Base-by-base conservation (phyloP, 2,888 invertebrate species). In the Uloborus plumipes region DNA sequence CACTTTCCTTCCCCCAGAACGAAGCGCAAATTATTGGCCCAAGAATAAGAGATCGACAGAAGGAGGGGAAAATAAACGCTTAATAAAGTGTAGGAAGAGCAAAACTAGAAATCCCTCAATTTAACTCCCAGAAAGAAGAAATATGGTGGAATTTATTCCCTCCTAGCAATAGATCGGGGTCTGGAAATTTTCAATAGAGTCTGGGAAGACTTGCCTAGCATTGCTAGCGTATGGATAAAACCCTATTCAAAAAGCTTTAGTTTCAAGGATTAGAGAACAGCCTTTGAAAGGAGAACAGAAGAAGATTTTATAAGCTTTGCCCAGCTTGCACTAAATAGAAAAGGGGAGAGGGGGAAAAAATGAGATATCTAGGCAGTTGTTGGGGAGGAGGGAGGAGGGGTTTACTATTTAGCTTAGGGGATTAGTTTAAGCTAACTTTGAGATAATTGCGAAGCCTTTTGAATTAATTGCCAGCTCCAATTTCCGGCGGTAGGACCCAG, bases 201-300 rank as follows among this genome's bases (percentile, higher is more conserved):
- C 74, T 74, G 67, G 67, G 72, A 69, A 58, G 73, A 72, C 50
- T 73, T 72, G 67, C 69, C 62, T 49, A 61, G 62, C 74, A 74
- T 79, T 67, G 66, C 67, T 62, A 73, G 69, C 73, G 26, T 73
- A 20, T 14, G 73, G 80, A 74, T 74, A 80, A 80, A 80, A 80
- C 74, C 80, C 80, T 73, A 80, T 80, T 80, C 80, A 80, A 80
- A 80, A 80, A 80, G 80, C 80, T 70, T 80, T 74, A 74, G 80
- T 80, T 80, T 80, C 64, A 64, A 80, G 80, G 80, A 80, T 80
- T 80, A 80, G 80, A 74, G 61, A 64, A 18, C 73, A 26, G 62
- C 59, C 74, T 80, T 80, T 74, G 69, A 58, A 80, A 69, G 58
- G 26, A 55, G 74, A 74, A 80, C 74, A 74, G 80, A 74, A 78